phyloP scores from a whole-genome alignment of 2,113 vertebrate species.

The Cricetomys ansorgei region DNA sequence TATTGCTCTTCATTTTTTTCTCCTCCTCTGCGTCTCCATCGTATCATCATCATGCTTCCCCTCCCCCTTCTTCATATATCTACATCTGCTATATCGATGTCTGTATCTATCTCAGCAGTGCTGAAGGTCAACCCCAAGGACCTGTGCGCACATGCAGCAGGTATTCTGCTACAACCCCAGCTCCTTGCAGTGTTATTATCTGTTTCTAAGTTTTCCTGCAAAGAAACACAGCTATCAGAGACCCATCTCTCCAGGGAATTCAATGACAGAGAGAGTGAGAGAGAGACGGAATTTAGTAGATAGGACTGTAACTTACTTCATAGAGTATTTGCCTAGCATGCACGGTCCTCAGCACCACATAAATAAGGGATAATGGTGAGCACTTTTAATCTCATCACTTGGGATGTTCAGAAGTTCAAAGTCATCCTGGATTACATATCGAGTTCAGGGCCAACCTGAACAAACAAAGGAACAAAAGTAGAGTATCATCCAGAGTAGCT shows the following conservation, averaged over 20 bases:
- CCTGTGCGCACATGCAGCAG: not conserved
- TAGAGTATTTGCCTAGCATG: not conserved
- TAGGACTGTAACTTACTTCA: not conserved
- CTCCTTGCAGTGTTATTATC: not conserved
- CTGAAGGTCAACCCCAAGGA: not conserved
- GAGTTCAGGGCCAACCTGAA: not conserved
- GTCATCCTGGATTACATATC: not conserved
- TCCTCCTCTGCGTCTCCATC: not conserved
- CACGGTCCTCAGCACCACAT: not conserved
- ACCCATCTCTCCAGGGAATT: not conserved
- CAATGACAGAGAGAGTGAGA: not conserved
- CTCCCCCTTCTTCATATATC: not conserved
- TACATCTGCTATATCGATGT: not conserved
- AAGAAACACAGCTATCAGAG: not conserved
- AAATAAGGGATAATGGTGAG: not conserved
- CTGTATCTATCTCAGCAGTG: not conserved
- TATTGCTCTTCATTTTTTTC: not conserved
- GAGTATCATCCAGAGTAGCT: not conserved
- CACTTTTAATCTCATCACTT: not conserved
- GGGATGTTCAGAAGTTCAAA: not conserved
- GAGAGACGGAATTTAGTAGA: not conserved
- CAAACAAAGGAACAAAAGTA: not conserved
- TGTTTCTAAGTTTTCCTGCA: conserved; percentile 8
- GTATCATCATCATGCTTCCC: not conserved
- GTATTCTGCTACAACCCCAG: not conserved